Conservation (phyloP, 2,797 vertebrate genomes). For the Holocentrus rufus region DNA sequence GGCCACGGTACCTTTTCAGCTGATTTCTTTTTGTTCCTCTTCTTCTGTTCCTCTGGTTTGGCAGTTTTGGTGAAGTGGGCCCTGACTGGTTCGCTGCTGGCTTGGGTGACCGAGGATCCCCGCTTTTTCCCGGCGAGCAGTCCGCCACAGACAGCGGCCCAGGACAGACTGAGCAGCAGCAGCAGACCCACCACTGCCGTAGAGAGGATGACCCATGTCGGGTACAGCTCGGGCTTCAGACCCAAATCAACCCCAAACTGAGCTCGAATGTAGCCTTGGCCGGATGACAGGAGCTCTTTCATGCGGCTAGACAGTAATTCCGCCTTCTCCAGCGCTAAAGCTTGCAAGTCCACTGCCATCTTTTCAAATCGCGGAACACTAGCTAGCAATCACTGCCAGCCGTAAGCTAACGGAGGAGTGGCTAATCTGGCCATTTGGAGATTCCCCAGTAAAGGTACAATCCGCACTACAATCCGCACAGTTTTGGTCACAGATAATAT, state of each 20-base stretch:
- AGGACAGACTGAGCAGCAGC: constrained; percentile 76
- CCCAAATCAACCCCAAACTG: constrained; percentile 89
- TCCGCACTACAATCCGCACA: no score
- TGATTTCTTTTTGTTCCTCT: constrained; percentile 87
- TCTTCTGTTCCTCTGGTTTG: constrained; percentile 87
- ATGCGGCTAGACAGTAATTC: constrained; percentile 86
- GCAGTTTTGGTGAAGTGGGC: constrained; percentile 59
- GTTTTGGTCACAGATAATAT: no score
- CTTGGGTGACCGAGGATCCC: constrained; percentile 52
- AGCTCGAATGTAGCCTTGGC: constrained; percentile 83
- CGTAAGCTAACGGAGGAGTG: constrained; percentile 71
- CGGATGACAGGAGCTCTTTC: constrained; percentile 85
- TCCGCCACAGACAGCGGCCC: constrained; percentile 78
- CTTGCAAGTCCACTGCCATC: constrained; percentile 86
- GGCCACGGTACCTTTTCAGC: constrained; percentile 80
- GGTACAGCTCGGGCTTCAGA: constrained; percentile 87
- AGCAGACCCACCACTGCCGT: constrained; percentile 81
- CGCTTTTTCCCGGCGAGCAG: constrained; percentile 69
- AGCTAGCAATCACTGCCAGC: constrained; percentile 60
- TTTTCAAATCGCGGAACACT: constrained; percentile 57
- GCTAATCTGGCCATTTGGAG: constrained; percentile 51
- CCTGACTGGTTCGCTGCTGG: constrained; percentile 54
- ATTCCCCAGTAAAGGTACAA: constrained; percentile 1
- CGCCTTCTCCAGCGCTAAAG: constrained; percentile 85
- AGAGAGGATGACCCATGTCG: constrained; percentile 87